A percentile compares a stretch with the other conserved stretches of the same genome.
Evolutionary conservation across 2,113 vertebrate genomes (phyloP).

Genomic region (Hydrolagus affinis): DNA sequence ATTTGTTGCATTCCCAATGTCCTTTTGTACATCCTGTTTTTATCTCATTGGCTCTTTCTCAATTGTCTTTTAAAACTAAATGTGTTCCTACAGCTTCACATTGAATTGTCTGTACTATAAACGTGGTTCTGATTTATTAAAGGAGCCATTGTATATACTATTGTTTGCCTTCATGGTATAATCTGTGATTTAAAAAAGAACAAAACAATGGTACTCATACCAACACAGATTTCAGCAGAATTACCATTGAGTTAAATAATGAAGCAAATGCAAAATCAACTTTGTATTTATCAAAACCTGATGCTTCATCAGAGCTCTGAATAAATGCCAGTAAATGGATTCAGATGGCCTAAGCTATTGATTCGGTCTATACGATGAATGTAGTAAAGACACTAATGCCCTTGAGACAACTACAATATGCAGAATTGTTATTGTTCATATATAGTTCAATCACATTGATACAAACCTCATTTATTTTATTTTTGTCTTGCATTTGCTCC

Average conservation of each 20-base stretch:
- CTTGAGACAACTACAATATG: neutral
- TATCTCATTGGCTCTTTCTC: too few species aligned
- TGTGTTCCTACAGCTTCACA: too few species aligned
- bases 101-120: too few species aligned
- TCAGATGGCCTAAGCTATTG: neutral
- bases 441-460: neutral
- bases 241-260: neutral
- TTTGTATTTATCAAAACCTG: too few species aligned
- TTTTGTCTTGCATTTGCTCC: too few species aligned
- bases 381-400: neutral
- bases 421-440: neutral
- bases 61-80: too few species aligned
- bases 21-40: too few species aligned
- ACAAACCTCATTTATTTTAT: neutral
- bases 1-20: too few species aligned
- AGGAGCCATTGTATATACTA: too few species aligned
- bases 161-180: neutral
- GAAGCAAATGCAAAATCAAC: neutral
- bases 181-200: neutral
- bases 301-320: neutral
- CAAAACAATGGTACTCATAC: neutral
- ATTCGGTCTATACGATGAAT: neutral
- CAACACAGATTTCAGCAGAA: neutral
- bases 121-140: too few species aligned
- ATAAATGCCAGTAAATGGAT: neutral